phyloP scores from a whole-genome alignment of 1,140 invertebrate species.

The Drosophila pseudoananassae region DNA sequence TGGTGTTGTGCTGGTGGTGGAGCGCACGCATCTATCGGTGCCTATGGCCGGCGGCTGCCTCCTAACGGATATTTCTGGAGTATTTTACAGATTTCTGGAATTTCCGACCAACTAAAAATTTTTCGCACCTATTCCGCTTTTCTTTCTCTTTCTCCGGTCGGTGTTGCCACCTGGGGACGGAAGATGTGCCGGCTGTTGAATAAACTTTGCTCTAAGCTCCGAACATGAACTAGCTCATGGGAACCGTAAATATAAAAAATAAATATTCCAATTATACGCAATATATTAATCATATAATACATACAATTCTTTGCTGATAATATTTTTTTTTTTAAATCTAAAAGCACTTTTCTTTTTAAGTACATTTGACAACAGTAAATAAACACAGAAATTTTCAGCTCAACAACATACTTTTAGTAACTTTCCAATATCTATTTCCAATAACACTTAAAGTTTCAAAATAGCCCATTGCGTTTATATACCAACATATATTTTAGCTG shows the following conservation, averaged over 20 bases:
- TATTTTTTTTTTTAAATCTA: background rate
- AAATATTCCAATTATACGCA: background rate
- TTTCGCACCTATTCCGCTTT: constrained; percentile 49
- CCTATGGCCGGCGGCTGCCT: background rate
- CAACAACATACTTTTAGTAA: background rate
- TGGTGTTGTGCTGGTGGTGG: constrained; percentile 19
- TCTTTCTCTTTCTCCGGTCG: constrained; percentile 32
- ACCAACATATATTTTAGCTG: constrained; percentile 24
- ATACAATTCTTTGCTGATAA: background rate
- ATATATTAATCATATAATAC: no score
- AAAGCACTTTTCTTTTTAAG: background rate
- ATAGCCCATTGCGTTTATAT: background rate
- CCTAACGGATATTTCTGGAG: constrained; percentile 32
- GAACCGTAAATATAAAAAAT: background rate
- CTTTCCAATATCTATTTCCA: background rate
- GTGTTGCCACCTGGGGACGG: constrained; percentile 39
- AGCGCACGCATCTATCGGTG: constrained; percentile 34
- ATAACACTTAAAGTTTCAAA: background rate
- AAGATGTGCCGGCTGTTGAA: constrained; percentile 44
- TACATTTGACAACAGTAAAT: background rate
- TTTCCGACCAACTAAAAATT: constrained; percentile 46
- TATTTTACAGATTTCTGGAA: constrained; percentile 10
- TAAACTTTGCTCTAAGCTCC: constrained; percentile 2
- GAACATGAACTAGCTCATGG: background rate
- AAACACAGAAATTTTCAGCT: background rate